Base-by-base conservation (phyloP, 1,140 invertebrate species). In the Drosophila grimshawi region DNA sequence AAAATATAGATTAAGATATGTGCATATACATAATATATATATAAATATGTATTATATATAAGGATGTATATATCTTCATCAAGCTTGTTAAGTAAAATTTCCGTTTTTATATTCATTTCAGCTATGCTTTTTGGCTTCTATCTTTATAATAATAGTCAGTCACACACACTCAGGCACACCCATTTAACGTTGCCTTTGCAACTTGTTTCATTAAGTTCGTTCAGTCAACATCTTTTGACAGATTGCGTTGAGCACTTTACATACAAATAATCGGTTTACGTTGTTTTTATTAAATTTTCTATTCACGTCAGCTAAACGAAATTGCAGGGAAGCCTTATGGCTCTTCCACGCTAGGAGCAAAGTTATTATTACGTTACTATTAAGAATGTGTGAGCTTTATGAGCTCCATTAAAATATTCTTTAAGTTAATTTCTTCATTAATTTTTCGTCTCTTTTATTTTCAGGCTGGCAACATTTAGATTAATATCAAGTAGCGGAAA, bases 401-500 rank as follows among this genome's bases (percentile, higher is more conserved):
- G 63, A 41, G 55, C 48, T 35, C 46, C 32, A 66, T 60, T 67
- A 72, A 72, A 60, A 46, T 57, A 19, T 33, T 33, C 19, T 39
- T 32, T 67, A 52, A 35, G 35, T 56, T 74, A 74, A 74, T 74
- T 68, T 61, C 65, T 68, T 62, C 35, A 68, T 74, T 53, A 7
- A 29, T 62, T 55, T 71, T n/a, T 33, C 33, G 5, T 46, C n/a
- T 53, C 29, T 52, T 72, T 65, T 45, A 4, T 37, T 65, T 65
- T 7, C 67, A 76, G 67, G 39, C 55, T 29, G 66, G 45, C 59
- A 33, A n/a, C 53, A 45, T 64, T 52, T 46, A 30, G 37, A 72
- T 66, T 32, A 74, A 49, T 62, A 30, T 52, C 55, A 80, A 29
- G 30, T 33, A 33, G 51, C 65, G 77, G 66, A 86, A 83, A 89